Conservation (phyloP, 2,113 vertebrate genomes). For the Brachirus orientalis region DNA sequence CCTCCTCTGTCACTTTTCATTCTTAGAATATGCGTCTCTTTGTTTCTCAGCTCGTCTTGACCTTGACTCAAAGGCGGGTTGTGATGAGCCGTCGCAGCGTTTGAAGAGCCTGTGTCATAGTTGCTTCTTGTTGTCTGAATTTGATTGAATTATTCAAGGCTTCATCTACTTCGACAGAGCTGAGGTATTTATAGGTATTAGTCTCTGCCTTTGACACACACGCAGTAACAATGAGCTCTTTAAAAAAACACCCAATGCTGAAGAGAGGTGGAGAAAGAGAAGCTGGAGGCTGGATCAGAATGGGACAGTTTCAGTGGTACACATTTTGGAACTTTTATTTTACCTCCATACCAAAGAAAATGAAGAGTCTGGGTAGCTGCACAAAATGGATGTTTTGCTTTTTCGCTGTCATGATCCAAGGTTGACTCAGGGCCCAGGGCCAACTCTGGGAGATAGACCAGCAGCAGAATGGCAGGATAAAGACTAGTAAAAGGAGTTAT, state of each 20-base stretch:
- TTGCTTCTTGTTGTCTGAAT: conserved; percentile 57
- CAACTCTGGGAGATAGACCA: conserved; percentile 7
- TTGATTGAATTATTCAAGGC: conserved; percentile 70
- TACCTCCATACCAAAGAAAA: conserved; percentile 5
- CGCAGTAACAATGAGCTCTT: conserved; percentile 51
- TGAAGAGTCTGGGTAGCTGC: not conserved
- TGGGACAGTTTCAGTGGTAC: conserved; percentile 24
- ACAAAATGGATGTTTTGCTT: conserved; percentile 27
- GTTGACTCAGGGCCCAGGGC: conserved; percentile 12
- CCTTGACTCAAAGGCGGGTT: conserved; percentile 46
- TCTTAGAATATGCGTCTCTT: not conserved
- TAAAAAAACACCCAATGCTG: conserved; percentile 53
- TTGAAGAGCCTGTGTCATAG: conserved; percentile 46
- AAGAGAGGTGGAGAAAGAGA: conserved; percentile 31
- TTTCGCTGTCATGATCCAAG: conserved; percentile 9
- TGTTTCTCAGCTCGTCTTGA: conserved; percentile 18
- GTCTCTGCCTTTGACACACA: conserved; percentile 58
- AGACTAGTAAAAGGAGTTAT: conserved; percentile 2
- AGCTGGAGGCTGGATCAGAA: conserved; percentile 41
- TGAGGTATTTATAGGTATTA: conserved; percentile 72
- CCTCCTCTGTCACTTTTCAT: not conserved
- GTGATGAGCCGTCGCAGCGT: conserved; percentile 20
- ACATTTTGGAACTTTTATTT: conserved; percentile 15
- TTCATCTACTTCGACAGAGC: conserved; percentile 56
- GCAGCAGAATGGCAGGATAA: conserved; percentile 3